Evolutionary conservation across 64 coral and sea anemone genomes (phyloP).

Genomic region (Platygyra sinensis): DNA sequence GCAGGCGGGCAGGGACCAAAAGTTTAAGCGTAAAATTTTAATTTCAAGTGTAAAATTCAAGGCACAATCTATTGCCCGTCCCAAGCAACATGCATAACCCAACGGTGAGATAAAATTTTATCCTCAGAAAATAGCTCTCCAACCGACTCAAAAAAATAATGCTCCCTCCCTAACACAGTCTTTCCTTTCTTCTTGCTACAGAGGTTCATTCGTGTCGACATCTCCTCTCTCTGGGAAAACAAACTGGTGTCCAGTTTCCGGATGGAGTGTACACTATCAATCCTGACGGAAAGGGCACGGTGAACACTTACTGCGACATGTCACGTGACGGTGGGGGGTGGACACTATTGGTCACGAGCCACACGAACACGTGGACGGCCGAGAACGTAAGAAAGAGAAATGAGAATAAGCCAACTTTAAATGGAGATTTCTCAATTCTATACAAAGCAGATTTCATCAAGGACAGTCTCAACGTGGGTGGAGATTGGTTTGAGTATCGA

Average conservation of each 20-base stretch:
- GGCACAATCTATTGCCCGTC: too few relatives aligned
- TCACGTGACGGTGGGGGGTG: constrained; percentile 63
- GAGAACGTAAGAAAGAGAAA: constrained; percentile 29
- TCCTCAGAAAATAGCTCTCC: background rate
- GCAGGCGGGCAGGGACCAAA: too few relatives aligned
- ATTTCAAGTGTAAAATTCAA: too few relatives aligned
- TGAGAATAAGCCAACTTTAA: constrained; percentile 23
- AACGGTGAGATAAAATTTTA: background rate
- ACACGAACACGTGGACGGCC: constrained; percentile 66
- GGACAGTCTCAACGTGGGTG: background rate
- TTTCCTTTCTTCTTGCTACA: background rate
- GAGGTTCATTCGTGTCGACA: constrained; percentile 48
- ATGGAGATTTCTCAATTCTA: constrained; percentile 60
- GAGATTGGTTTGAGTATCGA: constrained; percentile 57
- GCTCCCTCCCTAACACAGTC: background rate
- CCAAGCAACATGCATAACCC: too few relatives aligned
- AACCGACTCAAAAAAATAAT: background rate
- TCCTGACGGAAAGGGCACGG: constrained; percentile 26
- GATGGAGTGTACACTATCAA: constrained; percentile 65
- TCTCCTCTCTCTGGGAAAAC: constrained; percentile 28
- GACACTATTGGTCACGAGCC: constrained; percentile 68
- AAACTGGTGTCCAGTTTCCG: constrained; percentile 48
- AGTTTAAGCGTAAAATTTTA: too few relatives aligned
- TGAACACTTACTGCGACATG: constrained; percentile 71
- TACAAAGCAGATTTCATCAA: constrained; percentile 52